A percentile compares a stretch with the other conserved stretches of the same genome.
Conservation (phyloP, 1,140 invertebrate species). For the Phthorimaea operculella region DNA sequence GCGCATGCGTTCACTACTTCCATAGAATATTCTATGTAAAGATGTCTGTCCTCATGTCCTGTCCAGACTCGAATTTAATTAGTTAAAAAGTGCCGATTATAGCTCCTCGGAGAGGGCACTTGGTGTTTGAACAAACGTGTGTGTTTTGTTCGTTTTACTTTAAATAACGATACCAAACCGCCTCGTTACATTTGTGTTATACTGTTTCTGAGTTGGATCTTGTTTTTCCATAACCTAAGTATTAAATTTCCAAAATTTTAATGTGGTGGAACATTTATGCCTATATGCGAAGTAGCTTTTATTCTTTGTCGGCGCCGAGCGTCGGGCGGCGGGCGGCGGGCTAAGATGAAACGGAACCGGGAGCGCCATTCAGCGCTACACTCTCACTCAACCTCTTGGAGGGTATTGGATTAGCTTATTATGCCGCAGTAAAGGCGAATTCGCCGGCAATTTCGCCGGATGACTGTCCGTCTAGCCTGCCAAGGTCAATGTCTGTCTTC, state of each 20-base stretch:
- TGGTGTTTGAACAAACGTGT: no score
- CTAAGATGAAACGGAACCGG: constrained; percentile 3
- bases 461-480: no score
- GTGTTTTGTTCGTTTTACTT: no score
- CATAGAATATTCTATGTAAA: constrained; percentile 19
- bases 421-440: neutral
- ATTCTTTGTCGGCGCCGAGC: neutral
- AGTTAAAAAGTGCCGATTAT: constrained; percentile 16
- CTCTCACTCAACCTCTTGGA: neutral
- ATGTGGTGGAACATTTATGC: neutral
- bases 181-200: no score
- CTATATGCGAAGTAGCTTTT: neutral
- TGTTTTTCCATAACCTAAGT: no score
- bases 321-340: no score
- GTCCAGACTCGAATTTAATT: constrained; percentile 20
- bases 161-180: no score
- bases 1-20: constrained; percentile 18
- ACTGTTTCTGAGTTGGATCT: no score
- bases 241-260: no score
- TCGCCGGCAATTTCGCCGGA: no score
- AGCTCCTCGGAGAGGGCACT: neutral
- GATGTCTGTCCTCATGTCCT: constrained; percentile 5
- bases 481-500: no score
- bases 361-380: neutral
- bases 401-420: constrained; percentile 9